Conservation (phyloP, 2,797 vertebrate genomes). For the Clarias laeviceps region DNA sequence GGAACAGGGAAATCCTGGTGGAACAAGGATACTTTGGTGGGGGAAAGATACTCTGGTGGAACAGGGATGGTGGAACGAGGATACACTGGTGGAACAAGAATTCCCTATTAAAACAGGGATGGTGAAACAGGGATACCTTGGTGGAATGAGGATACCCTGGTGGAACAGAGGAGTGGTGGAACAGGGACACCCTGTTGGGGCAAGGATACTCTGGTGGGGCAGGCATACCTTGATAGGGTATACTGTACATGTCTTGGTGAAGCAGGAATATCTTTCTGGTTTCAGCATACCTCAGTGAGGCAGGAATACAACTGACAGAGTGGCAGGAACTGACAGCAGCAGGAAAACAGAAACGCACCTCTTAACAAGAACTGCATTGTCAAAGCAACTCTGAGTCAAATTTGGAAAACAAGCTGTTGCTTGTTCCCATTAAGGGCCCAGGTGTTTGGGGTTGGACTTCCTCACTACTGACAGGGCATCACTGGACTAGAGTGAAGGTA, state of each 20-base stretch:
- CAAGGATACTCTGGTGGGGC: no score
- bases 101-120: not conserved
- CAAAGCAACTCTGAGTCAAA: not conserved
- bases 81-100: not conserved
- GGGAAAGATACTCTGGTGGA: no score
- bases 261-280: no score
- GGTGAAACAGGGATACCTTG: not conserved
- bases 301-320: no score
- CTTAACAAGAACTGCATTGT: not conserved
- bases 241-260: no score
- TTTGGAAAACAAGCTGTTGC: not conserved
- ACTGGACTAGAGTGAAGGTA: not conserved
- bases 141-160: not conserved
- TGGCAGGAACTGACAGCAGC: no score
- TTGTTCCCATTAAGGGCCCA: not conserved
- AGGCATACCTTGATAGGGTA: not conserved
- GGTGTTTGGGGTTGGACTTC: not conserved
- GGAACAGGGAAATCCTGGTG: no score
- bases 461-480: not conserved
- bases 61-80: not conserved
- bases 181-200: not conserved
- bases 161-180: not conserved
- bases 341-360: not conserved
- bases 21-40: not conserved
- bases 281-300: no score